Conservation (phyloP, 2,113 vertebrate species). For the Addax nasomaculatus region DNA sequence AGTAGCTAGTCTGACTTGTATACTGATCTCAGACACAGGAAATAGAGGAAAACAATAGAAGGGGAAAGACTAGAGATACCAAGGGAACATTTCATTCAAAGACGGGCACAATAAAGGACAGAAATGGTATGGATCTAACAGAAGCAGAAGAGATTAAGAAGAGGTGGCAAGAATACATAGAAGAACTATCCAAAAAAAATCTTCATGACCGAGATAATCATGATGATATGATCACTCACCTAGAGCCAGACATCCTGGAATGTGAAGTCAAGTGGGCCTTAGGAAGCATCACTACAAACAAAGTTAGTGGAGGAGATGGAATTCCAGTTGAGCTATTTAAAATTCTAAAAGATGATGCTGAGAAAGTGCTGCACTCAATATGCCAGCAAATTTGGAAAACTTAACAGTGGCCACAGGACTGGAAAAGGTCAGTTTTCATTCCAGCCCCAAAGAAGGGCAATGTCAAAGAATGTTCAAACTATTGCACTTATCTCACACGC, state of each 20-base stretch:
- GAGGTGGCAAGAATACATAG: neutral
- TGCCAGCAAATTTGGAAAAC: neutral
- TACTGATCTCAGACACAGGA: neutral
- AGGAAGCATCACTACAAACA: neutral
- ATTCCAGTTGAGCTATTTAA: neutral
- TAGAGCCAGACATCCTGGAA: neutral
- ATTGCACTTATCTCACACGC: neutral
- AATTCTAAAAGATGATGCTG: neutral
- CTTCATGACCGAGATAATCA: neutral
- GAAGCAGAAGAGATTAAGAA: neutral
- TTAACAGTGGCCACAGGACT: neutral
- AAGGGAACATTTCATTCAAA: neutral
- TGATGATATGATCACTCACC: neutral
- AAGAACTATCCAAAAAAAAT: neutral
- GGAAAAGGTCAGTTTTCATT: neutral
- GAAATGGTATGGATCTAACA: neutral
- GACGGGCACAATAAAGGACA: neutral
- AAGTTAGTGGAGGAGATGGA: rapidly evolving
- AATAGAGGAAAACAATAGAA: neutral
- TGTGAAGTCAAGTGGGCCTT: neutral
- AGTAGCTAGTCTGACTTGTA: neutral
- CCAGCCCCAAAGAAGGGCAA: neutral
- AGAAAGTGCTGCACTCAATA: neutral
- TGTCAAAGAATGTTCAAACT: neutral
- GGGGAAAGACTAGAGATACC: neutral